Conservation (phyloP, 2,888 invertebrate species). For the Protodeltote pygarga region DNA sequence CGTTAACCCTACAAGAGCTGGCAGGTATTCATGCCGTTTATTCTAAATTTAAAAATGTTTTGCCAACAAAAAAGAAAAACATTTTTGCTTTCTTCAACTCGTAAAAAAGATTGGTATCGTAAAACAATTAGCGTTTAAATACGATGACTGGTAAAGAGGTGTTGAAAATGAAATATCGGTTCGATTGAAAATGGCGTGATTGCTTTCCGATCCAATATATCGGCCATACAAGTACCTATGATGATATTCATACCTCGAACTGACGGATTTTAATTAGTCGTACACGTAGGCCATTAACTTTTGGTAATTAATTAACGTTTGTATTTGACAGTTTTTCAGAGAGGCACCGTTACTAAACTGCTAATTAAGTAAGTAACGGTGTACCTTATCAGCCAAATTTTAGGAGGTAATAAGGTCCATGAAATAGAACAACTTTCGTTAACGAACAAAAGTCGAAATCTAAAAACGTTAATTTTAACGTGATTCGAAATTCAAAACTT, state of each 20-base stretch:
- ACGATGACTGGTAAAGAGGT: conserved; percentile 36
- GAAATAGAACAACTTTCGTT: no score
- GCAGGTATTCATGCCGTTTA: no score
- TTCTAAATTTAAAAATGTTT: background rate
- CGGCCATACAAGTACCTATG: background rate
- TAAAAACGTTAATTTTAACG: no score
- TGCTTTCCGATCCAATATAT: conserved; percentile 36
- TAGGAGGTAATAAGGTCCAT: no score
- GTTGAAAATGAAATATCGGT: conserved; percentile 49
- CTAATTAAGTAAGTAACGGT: no score
- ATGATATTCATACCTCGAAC: conserved; percentile 15
- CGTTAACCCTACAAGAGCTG: no score
- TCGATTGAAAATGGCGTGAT: conserved; percentile 25
- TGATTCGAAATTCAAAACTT: no score
- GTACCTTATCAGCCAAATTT: no score
- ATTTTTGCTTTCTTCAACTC: background rate
- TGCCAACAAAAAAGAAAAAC: background rate
- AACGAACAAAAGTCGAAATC: no score
- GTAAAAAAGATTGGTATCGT: conserved; percentile 17
- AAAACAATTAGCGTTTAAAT: conserved; percentile 44
- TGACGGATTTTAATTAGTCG: conserved; percentile 35
- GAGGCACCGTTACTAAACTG: background rate
- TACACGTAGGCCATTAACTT: conserved; percentile 19
- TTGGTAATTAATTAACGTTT: conserved; percentile 15
- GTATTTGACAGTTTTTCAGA: background rate